phyloP scores from a whole-genome alignment of 2,797 vertebrate genomes.

The Lacerta bilineata region DNA sequence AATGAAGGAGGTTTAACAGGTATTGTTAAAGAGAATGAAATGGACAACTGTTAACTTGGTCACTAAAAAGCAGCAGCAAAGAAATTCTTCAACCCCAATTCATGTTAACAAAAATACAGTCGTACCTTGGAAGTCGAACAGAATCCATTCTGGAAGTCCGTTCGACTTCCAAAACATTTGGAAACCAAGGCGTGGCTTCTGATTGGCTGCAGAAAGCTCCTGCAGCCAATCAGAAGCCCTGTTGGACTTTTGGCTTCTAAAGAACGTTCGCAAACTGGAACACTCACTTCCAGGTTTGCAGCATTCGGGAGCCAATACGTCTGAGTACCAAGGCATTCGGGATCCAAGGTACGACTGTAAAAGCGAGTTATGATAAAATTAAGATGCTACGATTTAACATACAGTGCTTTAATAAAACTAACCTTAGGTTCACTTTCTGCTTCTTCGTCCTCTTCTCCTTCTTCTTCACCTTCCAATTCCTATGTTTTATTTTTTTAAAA shows the following conservation, averaged over 20 bases:
- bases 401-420: constrained; percentile 51
- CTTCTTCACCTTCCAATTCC: constrained; percentile 93
- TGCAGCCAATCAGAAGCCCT: too few species aligned
- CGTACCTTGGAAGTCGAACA: too few species aligned
- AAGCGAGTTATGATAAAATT: not conserved
- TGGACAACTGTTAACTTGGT: not conserved
- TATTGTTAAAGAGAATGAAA: constrained; percentile 12
- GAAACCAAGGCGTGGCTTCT: too few species aligned
- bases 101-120: not conserved
- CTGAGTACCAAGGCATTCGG: not conserved
- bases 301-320: too few species aligned
- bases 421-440: constrained; percentile 91
- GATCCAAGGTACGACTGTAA: not conserved
- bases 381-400: not conserved
- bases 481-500: constrained; percentile 71
- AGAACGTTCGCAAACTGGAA: too few species aligned
- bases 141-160: too few species aligned
- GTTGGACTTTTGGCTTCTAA: too few species aligned
- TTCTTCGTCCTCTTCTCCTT: constrained; percentile 90
- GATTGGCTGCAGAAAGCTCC: too few species aligned
- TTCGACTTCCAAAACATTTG: too few species aligned
- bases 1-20: not conserved
- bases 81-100: not conserved
- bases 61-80: not conserved
- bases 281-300: too few species aligned